phyloP scores from a whole-genome alignment of 2,797 vertebrate species.

The Macropus fuliginosus region DNA sequence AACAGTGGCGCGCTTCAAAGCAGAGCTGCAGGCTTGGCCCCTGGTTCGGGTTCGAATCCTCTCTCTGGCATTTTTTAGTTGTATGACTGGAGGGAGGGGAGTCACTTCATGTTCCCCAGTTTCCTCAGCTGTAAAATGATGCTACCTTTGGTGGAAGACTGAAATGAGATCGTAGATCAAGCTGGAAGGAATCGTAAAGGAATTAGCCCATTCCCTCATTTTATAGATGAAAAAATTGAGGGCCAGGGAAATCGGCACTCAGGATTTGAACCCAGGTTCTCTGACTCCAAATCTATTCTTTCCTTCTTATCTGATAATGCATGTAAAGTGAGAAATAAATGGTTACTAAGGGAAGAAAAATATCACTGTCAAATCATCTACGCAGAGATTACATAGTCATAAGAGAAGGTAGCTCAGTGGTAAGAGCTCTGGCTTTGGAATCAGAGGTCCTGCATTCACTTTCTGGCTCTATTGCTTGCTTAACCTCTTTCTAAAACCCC shows the following conservation, averaged over 20 bases:
- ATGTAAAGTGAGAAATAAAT: neutral
- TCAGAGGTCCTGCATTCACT: neutral
- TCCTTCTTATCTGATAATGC: neutral
- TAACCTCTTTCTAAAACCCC: neutral
- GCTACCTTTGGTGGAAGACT: neutral
- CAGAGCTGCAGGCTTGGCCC: neutral
- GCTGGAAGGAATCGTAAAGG: neutral
- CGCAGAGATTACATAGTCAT: neutral
- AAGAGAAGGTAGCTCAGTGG: neutral
- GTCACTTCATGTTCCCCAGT: neutral
- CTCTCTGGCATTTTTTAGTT: constrained; percentile 1
- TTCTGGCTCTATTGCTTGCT: neutral
- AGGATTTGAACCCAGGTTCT: neutral
- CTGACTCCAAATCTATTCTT: neutral
- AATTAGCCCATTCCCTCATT: neutral
- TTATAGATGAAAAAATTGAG: neutral
- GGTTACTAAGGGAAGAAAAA: neutral
- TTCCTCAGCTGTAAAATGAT: neutral
- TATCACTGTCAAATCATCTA: neutral
- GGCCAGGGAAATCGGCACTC: neutral
- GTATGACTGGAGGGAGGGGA: neutral
- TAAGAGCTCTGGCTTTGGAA: neutral
- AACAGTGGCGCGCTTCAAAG: neutral
- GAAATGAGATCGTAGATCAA: neutral
- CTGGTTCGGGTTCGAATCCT: neutral